A percentile compares a stretch with the other conserved stretches of the same genome.
These are phyloP conservation scores for Urocolius indicus DNA, from an alignment of 2,113 vertebrate species.

Conservation along the genomic window DNA sequence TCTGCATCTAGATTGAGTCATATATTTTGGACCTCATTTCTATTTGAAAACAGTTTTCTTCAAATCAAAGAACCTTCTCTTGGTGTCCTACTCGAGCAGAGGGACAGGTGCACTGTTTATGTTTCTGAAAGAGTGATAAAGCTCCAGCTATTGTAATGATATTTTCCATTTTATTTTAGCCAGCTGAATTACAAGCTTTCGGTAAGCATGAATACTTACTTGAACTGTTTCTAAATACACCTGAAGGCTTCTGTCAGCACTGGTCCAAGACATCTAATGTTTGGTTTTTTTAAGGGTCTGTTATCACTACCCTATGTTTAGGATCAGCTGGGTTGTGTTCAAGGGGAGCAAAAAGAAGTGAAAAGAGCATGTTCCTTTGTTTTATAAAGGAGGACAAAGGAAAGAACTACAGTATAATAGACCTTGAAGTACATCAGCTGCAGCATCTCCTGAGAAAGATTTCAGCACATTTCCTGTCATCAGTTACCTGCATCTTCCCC, in stretches of 20 bases:
- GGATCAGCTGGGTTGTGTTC: neutral
- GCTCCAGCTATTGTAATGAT: neutral
- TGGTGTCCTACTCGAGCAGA: neutral
- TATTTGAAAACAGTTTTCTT: neutral
- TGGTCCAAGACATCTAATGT: neutral
- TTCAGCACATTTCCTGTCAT: neutral
- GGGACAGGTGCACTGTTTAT: neutral
- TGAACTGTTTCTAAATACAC: neutral
- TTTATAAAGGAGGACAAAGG: neutral
- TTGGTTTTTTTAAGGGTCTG: neutral
- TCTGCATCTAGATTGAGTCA: neutral
- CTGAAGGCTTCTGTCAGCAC: neutral
- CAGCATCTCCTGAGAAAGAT: neutral
- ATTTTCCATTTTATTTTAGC: neutral
- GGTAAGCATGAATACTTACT: fast-evolving
- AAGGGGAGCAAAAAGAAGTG: neutral
- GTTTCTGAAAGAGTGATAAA: neutral
- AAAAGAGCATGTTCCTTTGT: neutral
- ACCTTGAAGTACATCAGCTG: neutral
- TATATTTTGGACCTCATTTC: neutral
- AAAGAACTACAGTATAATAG: neutral
- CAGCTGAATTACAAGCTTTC: neutral
- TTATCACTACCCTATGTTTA: neutral
- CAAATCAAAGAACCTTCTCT: neutral
- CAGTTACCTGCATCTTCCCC: neutral